Conservation (phyloP, 2,113 vertebrate species). For the Telmatochromis sp. region DNA sequence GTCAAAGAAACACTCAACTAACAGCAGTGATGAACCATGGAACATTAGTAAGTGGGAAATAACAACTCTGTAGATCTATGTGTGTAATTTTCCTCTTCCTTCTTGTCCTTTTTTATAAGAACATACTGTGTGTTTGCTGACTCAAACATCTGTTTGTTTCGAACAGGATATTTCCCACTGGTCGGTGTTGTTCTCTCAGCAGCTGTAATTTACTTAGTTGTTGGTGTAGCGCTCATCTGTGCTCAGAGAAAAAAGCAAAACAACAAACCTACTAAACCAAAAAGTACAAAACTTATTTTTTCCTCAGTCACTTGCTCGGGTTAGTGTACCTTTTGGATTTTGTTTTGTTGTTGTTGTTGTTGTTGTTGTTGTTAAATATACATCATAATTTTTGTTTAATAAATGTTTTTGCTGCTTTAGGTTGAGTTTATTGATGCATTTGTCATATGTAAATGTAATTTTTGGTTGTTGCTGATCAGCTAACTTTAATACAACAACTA, state of each 20-base stretch:
- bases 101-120: not conserved
- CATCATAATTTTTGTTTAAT: not conserved
- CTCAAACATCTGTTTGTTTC: not conserved
- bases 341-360: not conserved
- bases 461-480: not conserved
- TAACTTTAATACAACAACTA: not conserved
- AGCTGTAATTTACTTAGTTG: not conserved
- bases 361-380: not conserved
- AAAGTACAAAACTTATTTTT: not conserved
- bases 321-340: not conserved
- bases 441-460: not conserved
- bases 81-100: not conserved
- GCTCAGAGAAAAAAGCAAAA: not conserved
- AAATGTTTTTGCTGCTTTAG: not conserved
- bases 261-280: not conserved
- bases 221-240: rapidly evolving
- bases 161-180: rapidly evolving
- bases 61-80: not conserved
- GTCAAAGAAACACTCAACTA: not conserved
- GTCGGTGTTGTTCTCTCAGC: not conserved
- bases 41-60: slow-evolving; percentile 18
- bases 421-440: not conserved
- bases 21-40: not conserved
- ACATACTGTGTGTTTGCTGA: not conserved
- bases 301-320: not conserved